These are phyloP conservation scores for Lasioglossum leucozonium DNA, from an alignment of 2,888 invertebrate species.

Conservation along the genomic window DNA sequence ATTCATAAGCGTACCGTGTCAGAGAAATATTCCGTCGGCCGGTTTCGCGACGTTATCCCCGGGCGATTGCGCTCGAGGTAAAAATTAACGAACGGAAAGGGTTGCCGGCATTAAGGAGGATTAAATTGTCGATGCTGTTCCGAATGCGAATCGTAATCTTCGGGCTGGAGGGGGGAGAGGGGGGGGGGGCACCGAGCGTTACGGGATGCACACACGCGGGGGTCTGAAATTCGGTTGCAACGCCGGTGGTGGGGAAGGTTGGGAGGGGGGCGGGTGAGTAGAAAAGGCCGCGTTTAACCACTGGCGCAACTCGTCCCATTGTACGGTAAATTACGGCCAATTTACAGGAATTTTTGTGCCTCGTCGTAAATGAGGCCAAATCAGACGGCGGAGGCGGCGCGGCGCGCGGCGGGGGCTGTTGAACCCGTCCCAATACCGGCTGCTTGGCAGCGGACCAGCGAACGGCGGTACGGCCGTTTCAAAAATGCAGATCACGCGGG, in stretches of 20 bases:
- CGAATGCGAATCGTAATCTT: constrained; percentile 27
- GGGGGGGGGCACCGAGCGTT: background rate
- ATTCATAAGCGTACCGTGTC: too few species aligned
- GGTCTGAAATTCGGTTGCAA: constrained; percentile 40
- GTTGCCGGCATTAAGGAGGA: constrained; percentile 10
- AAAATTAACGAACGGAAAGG: constrained; percentile 9
- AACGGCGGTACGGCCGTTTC: constrained; percentile 49
- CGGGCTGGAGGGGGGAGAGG: background rate
- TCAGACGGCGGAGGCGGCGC: constrained; percentile 74
- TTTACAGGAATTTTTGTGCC: constrained; percentile 79
- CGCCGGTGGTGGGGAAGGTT: background rate
- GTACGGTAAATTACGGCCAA: constrained; percentile 78
- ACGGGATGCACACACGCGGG: constrained; percentile 9
- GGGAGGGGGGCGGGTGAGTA: background rate
- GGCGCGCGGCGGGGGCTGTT: constrained; percentile 76
- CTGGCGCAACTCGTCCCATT: constrained; percentile 61
- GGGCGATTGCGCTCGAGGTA: constrained; percentile 8
- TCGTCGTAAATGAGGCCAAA: constrained; percentile 80
- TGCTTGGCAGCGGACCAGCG: constrained; percentile 66
- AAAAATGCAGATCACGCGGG: constrained; percentile 68
- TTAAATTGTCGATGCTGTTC: constrained; percentile 28
- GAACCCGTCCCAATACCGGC: constrained; percentile 72
- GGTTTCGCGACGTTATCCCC: constrained; percentile 11
- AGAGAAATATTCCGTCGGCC: background rate
- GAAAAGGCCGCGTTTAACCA: constrained; percentile 54